Percentiles rank a stretch among this genome's conserved stretches.
These are phyloP conservation scores for Fregata magnificens DNA, from an alignment of 2,113 vertebrate species.

Conservation along the genomic window DNA sequence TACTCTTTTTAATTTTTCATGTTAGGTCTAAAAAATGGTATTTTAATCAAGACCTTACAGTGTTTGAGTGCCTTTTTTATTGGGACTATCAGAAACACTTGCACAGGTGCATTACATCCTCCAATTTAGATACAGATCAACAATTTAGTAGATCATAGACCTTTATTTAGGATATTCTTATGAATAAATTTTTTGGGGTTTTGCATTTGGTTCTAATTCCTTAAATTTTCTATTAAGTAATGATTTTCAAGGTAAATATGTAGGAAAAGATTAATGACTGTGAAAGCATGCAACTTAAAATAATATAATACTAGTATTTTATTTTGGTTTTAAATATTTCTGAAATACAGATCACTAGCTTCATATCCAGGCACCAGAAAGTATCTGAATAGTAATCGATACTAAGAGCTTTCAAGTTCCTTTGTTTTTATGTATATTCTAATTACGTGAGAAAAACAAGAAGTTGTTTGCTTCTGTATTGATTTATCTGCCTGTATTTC, in stretches of 20 bases:
- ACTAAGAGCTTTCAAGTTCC: not conserved
- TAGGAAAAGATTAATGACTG: not conserved
- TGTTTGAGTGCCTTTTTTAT: not conserved
- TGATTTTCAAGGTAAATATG: not conserved
- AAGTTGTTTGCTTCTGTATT: not conserved
- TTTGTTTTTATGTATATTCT: not conserved
- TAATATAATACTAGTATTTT: not conserved
- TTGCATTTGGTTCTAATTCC: not conserved
- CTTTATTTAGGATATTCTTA: not conserved
- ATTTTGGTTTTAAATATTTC: not conserved
- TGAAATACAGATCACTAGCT: not conserved
- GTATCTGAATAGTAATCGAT: not conserved
- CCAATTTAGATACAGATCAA: not conserved
- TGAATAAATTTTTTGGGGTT: accelerated
- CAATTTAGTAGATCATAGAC: not conserved
- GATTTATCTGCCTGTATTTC: not conserved
- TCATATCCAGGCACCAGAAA: not conserved
- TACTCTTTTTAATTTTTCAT: not conserved
- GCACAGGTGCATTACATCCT: not conserved
- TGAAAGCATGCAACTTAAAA: not conserved
- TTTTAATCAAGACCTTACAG: not conserved
- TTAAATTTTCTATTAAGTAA: not conserved
- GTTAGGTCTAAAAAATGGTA: not conserved
- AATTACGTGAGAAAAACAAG: not conserved
- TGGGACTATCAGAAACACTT: not conserved